Evolutionary conservation across 2,113 vertebrate genomes (phyloP), one percentile per base, ranked within the genome.

Genomic region (Pavo muticus): DNA sequence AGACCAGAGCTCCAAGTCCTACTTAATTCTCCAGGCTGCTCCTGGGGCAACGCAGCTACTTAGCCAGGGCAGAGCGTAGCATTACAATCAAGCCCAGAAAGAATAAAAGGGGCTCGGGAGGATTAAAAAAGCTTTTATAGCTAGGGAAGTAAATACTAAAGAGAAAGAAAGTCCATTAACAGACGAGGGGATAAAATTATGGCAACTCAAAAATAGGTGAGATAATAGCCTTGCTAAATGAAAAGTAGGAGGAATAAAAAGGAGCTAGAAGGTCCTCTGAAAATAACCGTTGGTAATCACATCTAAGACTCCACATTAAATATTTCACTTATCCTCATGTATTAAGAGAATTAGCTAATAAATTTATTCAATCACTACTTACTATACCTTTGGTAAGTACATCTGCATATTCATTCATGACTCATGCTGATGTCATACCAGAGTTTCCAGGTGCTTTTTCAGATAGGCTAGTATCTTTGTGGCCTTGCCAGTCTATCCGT

Each of bases 61-160:
- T 92, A 79, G 19, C 5, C 5, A 76, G 70, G 35, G 54, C 52
- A 87, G 19, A 50, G 12, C 1, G 7, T 59, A 92, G 32, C 40
- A 59, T 87, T 91, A 47, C 45, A 52, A 29, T 87, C 60, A 91
- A 92, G 83, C 29, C 40, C 48, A 73, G 91, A 87, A 87, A 56
- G 63, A 82, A 76, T 83, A 61, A 89, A 85, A 73, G 50, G 23
- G 30, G 11, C n/a, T 90, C 8, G 2, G 71, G 35, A 73, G 64
- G 82, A 91, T 91, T 93, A 85, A 87, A 94, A 79, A 72, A 48
- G 68, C 59, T 90, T 82, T 94, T 69, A 70, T 73, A 32, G 20
- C 50, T 80, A 65, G 23, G 24, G 21, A 92, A 91, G 56, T 56
- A 83, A 60, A 73, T 56, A 64, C 6, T 8, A 90, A 92, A 92